These are phyloP conservation scores for Tamandua tetradactyla DNA, from an alignment of 2,797 vertebrate genomes.

Conservation along the genomic window DNA sequence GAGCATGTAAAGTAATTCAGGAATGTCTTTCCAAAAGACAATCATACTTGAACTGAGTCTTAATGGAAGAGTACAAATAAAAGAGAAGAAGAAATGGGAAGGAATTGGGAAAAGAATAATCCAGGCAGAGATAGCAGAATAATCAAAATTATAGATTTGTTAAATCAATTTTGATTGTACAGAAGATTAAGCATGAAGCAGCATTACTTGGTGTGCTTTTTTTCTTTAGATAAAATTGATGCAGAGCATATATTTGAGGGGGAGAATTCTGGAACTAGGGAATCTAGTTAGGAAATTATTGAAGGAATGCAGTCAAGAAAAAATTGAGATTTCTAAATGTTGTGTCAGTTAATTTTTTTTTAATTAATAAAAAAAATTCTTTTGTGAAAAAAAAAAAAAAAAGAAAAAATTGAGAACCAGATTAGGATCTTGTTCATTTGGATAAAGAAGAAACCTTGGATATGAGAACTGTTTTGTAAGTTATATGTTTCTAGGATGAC, in stretches of 20 bases:
- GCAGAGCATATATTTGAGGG: background rate
- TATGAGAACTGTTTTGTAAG: slow-evolving; percentile 23
- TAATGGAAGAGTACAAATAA: background rate
- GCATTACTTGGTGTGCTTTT: background rate
- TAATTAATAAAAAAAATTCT: too few relatives aligned
- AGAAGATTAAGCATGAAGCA: background rate
- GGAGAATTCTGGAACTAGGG: background rate
- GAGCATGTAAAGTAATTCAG: background rate
- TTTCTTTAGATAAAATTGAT: background rate
- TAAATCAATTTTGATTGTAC: background rate
- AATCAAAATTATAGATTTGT: background rate
- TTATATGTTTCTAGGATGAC: background rate
- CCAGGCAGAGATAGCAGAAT: background rate
- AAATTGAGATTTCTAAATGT: too few relatives aligned
- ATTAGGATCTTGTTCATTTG: background rate
- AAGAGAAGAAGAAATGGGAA: background rate
- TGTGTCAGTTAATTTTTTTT: too few relatives aligned
- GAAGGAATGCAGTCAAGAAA: background rate
- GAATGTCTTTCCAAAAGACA: background rate
- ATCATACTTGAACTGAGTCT: background rate
- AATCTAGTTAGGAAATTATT: background rate
- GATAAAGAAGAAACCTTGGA: background rate
- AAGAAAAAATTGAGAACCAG: background rate
- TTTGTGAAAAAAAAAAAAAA: slow-evolving; percentile 5
- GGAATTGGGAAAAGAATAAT: background rate